Evolutionary conservation across 2,888 invertebrate genomes (phyloP).

Genomic region (Anoncus sp.): DNA sequence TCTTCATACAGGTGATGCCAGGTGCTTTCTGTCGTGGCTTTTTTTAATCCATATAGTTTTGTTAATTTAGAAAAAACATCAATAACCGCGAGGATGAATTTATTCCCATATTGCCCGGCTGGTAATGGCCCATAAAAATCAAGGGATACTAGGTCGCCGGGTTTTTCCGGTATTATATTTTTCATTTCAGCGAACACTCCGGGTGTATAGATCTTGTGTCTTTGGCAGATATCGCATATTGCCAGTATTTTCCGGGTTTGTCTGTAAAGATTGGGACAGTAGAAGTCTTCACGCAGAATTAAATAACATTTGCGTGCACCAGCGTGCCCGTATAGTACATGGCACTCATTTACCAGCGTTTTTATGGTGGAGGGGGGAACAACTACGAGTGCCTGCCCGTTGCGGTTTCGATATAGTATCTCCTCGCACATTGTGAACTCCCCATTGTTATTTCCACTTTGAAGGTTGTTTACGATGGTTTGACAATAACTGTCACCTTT

Average conservation of each 20-base stretch:
- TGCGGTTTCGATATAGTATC: neutral
- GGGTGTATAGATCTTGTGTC: neutral
- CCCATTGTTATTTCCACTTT: too few species aligned
- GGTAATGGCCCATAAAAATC: slow-evolving; percentile 23
- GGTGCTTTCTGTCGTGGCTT: neutral
- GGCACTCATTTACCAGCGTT: too few species aligned
- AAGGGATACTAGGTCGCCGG: neutral
- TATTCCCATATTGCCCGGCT: neutral
- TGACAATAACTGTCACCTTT: too few species aligned
- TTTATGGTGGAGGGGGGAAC: neutral
- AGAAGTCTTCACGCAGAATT: neutral
- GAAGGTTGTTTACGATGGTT: too few species aligned
- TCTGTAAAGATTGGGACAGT: neutral
- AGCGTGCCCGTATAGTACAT: neutral
- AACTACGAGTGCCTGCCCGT: neutral
- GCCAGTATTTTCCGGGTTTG: neutral
- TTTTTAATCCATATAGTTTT: neutral
- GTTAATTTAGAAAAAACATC: slow-evolving; percentile 14
- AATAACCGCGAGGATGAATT: slow-evolving; percentile 13
- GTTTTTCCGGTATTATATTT: neutral
- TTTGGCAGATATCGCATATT: neutral
- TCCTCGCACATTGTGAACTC: too few species aligned
- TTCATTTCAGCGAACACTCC: neutral
- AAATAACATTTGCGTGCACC: neutral
- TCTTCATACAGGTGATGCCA: neutral